Conservation (phyloP, 2,888 invertebrate genomes). For the Bellardia bayeri region DNA sequence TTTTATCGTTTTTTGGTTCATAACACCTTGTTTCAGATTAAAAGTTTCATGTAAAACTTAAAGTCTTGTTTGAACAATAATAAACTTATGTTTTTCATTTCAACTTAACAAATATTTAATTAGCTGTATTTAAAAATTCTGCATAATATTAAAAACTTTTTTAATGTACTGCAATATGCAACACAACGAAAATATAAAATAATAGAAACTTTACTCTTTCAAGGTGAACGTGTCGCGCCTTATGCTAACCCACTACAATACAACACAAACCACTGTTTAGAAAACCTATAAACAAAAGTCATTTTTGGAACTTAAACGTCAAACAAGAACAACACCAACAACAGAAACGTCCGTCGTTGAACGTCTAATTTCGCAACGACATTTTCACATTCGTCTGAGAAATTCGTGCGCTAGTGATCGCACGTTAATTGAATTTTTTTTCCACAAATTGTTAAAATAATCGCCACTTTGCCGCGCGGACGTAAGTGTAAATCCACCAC, state of each 20-base stretch:
- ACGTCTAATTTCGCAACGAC: slow-evolving; percentile 28
- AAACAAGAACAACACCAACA: background rate
- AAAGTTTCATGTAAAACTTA: no score
- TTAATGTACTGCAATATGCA: background rate
- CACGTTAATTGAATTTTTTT: slow-evolving; percentile 59
- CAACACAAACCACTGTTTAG: slow-evolving; percentile 28
- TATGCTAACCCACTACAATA: slow-evolving; percentile 60
- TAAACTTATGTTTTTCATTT: background rate
- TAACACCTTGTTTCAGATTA: no score
- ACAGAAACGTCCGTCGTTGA: background rate
- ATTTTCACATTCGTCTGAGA: slow-evolving; percentile 28
- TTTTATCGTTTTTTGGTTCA: no score
- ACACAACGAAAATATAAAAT: slow-evolving; percentile 18
- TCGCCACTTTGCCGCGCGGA: slow-evolving; percentile 73
- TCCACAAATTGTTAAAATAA: slow-evolving; percentile 61
- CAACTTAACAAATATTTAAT: background rate
- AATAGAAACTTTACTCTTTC: slow-evolving; percentile 63
- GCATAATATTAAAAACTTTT: background rate
- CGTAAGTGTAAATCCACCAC: slow-evolving; percentile 73
- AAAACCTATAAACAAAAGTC: slow-evolving; percentile 35
- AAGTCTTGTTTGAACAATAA: no score
- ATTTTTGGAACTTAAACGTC: slow-evolving; percentile 43
- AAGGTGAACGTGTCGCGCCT: slow-evolving; percentile 71
- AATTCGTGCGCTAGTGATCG: slow-evolving; percentile 62
- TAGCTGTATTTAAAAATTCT: background rate